Base-by-base conservation (phyloP, 1,140 invertebrate genomes). In the Rhyzopertha dominica region DNA sequence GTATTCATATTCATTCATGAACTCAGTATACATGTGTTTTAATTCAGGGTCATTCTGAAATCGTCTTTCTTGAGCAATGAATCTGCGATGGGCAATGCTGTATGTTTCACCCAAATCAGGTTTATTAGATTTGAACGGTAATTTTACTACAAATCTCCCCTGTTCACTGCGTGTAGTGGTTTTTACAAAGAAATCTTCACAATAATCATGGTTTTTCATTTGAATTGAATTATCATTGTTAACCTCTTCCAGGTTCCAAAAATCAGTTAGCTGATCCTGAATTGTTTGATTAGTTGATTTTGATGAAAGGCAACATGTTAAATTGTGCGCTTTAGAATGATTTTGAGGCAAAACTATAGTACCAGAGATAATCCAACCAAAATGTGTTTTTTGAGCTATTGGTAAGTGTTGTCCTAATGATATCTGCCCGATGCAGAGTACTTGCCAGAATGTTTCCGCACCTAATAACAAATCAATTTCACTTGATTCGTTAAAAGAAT, bases 221-320 rank as follows among this genome's bases (percentile, higher is more conserved):
- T 25, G 24, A 25, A 25, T 25, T 7, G n/a, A 7, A 25, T 25
- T 25, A 7, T 25, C 37, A 34, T 2, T 4, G 7, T 23, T 52
- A 42, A 13, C 47, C 14, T 5, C 54, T 45, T 35, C 63, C 62
- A 2, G 59, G 0, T 25, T 58, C 43, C 60, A n/a, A n/a, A n/a
- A n/a, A n/a, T n/a, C n/a, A n/a, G n/a, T n/a, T 59, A 65, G 28
- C 64, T 62, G 28, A 34, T 36, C 13, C 5, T 10, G 35, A 37
- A 5, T 19, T 8, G 8, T 19, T 37, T 5, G 8, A 19, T 8
- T 7, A 37, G 19, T 37, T 8, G 7, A 7, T 37, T 9, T 7
- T 25, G 7, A 25, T 25, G 7, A 25, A 25, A 7, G n/a, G 24
- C 24, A 25, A 25, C 7, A 25, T 18, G n/a, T 25, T 7, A 25